Conservation (phyloP, 2,797 vertebrate species). For the Bovichtus diacanthus region DNA sequence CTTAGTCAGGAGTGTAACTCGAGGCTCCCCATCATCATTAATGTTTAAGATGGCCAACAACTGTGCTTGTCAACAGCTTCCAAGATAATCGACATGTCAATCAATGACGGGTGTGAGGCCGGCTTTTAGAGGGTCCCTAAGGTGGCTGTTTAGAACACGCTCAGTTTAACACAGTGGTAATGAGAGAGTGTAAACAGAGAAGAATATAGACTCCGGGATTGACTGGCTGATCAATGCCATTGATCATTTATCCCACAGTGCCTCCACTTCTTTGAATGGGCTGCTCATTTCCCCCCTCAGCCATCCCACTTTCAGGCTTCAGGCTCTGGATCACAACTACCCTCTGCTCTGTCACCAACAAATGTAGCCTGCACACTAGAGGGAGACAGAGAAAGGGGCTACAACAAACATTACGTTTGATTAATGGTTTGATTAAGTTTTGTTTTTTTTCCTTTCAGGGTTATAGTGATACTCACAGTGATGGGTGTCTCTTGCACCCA, state of each 20-base stretch:
- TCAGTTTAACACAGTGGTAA: constrained; percentile 85
- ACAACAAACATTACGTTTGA: constrained; percentile 26
- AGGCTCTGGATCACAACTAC: constrained; percentile 53
- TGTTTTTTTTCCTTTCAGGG: neutral
- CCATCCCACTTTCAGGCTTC: constrained; percentile 44
- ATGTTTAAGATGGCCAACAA: constrained; percentile 80
- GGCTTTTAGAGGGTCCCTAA: constrained; percentile 84
- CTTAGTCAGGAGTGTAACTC: constrained; percentile 47
- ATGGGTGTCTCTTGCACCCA: neutral
- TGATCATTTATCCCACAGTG: constrained; percentile 80
- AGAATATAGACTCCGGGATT: constrained; percentile 82
- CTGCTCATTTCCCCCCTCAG: constrained; percentile 78
- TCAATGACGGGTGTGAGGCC: constrained; percentile 80
- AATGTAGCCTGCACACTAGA: constrained; percentile 77
- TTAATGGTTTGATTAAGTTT: constrained; percentile 20
- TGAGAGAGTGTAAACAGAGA: constrained; percentile 84
- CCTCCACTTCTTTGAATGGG: constrained; percentile 75
- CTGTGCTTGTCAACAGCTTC: constrained; percentile 82
- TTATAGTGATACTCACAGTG: neutral
- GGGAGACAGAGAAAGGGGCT: constrained; percentile 78
- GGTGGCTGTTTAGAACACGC: constrained; percentile 81
- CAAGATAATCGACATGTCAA: constrained; percentile 85
- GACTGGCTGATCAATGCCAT: constrained; percentile 86
- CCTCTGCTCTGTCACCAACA: constrained; percentile 45
- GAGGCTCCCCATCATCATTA: constrained; percentile 71